Conservation (phyloP, 2,797 vertebrate genomes). For the Pantherophis vulpinus region DNA sequence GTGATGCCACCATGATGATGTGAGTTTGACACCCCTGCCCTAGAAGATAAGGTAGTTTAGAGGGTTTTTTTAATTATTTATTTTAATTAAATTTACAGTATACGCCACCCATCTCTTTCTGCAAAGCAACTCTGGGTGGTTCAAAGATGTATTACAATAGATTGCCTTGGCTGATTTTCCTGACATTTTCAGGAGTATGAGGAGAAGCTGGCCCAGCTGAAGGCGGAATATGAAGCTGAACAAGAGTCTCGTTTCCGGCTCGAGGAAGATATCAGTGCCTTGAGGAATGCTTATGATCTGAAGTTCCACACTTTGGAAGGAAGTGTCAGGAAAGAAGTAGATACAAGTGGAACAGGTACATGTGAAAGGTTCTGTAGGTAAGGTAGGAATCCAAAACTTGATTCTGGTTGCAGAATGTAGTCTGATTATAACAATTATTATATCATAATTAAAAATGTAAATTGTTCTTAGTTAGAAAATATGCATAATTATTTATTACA, state of each 20-base stretch:
- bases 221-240: constrained; percentile 81
- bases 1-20: too few relatives aligned
- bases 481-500: neutral
- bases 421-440: neutral
- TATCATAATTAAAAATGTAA: neutral
- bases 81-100: neutral
- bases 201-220: constrained; percentile 77
- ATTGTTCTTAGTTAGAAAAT: neutral
- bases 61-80: neutral
- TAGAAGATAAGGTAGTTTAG: fast-evolving
- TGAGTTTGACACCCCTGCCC: too few relatives aligned
- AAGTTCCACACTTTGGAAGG: constrained; percentile 76
- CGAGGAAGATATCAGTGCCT: constrained; percentile 80
- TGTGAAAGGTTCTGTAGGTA: neutral
- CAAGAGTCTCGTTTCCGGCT: constrained; percentile 81
- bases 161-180: neutral
- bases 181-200: constrained; percentile 80
- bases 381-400: neutral
- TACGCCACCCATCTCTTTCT: neutral
- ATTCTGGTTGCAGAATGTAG: neutral
- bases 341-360: constrained; percentile 15
- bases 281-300: constrained; percentile 78
- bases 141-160: neutral
- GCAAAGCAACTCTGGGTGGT: neutral
- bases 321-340: constrained; percentile 63